These are phyloP conservation scores for Hemithea aestivaria DNA, from an alignment of 2,888 invertebrate genomes.

Conservation along the genomic window DNA sequence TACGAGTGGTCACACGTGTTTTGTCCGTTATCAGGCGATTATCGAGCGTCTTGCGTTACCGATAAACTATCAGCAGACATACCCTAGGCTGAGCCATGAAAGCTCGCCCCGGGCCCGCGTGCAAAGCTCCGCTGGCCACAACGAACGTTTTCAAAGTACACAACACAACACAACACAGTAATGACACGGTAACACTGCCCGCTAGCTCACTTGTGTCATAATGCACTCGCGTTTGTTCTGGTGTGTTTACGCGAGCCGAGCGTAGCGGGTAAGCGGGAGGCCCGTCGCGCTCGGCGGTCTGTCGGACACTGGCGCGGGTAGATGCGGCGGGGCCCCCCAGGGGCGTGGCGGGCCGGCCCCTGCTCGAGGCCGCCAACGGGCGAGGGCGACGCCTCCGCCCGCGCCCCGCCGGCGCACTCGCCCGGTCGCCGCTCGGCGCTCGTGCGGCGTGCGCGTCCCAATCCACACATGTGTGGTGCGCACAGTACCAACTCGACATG, in stretches of 20 bases:
- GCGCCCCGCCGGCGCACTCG: conserved; percentile 35
- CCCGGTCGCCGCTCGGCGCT: conserved; percentile 34
- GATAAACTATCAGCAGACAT: conserved; percentile 65
- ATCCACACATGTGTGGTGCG: too few species aligned
- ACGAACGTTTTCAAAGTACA: conserved; percentile 77
- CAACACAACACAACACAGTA: conserved; percentile 75
- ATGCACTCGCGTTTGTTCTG: conserved; percentile 69
- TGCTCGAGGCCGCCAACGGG: conserved; percentile 27
- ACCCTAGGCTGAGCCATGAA: conserved; percentile 95
- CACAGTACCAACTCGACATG: too few species aligned
- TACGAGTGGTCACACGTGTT: too few species aligned
- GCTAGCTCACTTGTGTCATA: conserved; percentile 79
- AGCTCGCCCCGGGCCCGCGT: conserved; percentile 85
- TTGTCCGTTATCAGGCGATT: too few species aligned
- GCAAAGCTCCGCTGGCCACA: conserved; percentile 78
- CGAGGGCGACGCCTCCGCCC: conserved; percentile 24
- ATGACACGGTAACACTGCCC: conserved; percentile 76
- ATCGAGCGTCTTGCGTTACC: too few species aligned
- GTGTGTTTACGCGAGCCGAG: conserved; percentile 72
- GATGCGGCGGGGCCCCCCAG: conserved; percentile 58
- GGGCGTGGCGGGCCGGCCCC: conserved; percentile 42
- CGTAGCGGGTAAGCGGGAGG: conserved; percentile 76
- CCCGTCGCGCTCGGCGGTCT: conserved; percentile 79
- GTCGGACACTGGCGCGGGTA: conserved; percentile 74
- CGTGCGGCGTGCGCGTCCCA: conserved; percentile 54